Evolutionary conservation across 2,113 vertebrate species (phyloP), one percentile per base, ranked within the genome.

Genomic region (Xiphophorus hellerii): DNA sequence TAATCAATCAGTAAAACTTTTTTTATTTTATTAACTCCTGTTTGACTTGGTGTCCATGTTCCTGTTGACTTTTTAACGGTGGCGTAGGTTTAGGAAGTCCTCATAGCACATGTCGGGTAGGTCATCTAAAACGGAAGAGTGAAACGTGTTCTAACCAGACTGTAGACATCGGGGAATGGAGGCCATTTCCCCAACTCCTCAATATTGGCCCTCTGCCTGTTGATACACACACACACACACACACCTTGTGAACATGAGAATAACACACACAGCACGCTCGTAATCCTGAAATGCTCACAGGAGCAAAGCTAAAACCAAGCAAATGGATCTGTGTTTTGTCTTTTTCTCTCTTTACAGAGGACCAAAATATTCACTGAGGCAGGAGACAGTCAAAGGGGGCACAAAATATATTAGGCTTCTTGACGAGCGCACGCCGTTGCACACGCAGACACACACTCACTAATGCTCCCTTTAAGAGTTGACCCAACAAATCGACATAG

Each of bases 61-160:
- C 25, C 8, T 37, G 44, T 70, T 33, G 15, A 20, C 25, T 14
- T 78, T 83, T 86, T 73, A 67, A 42, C 14, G 63, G 48, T 1
- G 42, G 66, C 33, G n/a, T 3, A 25, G 5, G 8, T n/a, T 28
- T n/a, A 39, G 11, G 10, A 39, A 28, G 14, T 61, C 6, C 6
- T 61, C 31, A 33, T 54, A 12, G 69, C 77, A 68, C 69, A 74
- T 73, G 82, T 72, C 61, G 66, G 69, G 64, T 62, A 30, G 77
- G 76, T 66, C 65, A 81, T 90, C 85, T 84, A 80, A 35, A 79
- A 69, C 78, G 87, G 89, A 92, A 91, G 88, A 88, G 75, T 39
- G 73, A 71, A 93, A 87, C 90, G 85, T 88, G 88, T 90, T 92
- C 89, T 89, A 92, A 89, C 74, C 80, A 85, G 77, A 76, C 84